Conservation (phyloP, 2,888 invertebrate genomes). For the Diaprepes abbreviatus region DNA sequence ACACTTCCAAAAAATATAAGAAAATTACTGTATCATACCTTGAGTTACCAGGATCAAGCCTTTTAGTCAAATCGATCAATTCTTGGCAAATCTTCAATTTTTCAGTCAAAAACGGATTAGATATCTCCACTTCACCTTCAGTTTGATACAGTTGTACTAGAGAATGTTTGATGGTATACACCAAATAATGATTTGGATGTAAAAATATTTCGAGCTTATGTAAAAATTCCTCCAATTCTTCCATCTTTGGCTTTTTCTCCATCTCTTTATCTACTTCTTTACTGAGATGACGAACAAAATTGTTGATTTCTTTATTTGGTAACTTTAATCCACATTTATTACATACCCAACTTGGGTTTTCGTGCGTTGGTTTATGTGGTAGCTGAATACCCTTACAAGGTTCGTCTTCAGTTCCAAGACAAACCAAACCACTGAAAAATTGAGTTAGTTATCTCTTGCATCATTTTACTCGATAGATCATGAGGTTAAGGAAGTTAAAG, state of each 20-base stretch:
- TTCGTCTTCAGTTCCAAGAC: conserved; percentile 71
- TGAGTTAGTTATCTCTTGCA: no score
- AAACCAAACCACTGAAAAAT: conserved; percentile 73
- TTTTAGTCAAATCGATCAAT: conserved; percentile 73
- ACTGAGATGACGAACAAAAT: conserved; percentile 75
- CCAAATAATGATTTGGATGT: conserved; percentile 77
- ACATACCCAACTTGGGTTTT: conserved; percentile 76
- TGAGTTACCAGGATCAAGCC: conserved; percentile 78
- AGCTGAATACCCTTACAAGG: conserved; percentile 78
- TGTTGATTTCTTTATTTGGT: conserved; percentile 74
- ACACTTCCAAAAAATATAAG: no score
- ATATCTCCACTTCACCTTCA: conserved; percentile 73
- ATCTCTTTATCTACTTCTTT: conserved; percentile 78
- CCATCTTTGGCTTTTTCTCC: conserved; percentile 70
- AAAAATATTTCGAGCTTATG: conserved; percentile 74
- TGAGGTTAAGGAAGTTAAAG: no score
- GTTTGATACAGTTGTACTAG: conserved; percentile 79
- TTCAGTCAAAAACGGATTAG: conserved; percentile 72
- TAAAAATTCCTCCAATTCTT: conserved; percentile 75
- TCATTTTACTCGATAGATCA: no score
- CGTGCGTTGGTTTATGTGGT: conserved; percentile 71
- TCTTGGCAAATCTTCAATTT: conserved; percentile 77
- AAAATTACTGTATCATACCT: conserved; percentile 66
- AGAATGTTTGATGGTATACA: conserved; percentile 78
- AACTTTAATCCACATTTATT: conserved; percentile 75